These are phyloP conservation scores for Chlorodrepanis virens DNA, from an alignment of 2,113 vertebrate species.

Conservation along the genomic window DNA sequence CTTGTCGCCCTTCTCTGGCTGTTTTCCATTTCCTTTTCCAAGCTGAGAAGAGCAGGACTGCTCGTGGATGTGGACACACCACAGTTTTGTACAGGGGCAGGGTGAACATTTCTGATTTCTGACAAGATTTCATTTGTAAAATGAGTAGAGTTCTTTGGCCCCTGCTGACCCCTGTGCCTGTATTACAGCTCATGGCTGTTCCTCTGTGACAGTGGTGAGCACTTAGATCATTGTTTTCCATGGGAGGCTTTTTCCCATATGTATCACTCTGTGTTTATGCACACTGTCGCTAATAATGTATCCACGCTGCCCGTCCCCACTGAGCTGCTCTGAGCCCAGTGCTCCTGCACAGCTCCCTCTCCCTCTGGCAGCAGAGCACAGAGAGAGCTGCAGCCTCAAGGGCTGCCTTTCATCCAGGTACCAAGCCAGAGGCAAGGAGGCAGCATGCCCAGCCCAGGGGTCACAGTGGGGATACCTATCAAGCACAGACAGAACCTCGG, in stretches of 20 bases:
- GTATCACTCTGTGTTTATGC: not conserved
- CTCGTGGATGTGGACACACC: accelerated
- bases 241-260: not conserved
- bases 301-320: accelerated
- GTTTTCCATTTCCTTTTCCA: not conserved
- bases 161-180: not conserved
- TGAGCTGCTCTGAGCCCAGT: not conserved
- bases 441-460: not conserved
- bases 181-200: not conserved
- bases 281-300: not conserved
- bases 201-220: accelerated
- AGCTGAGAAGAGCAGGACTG: not conserved
- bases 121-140: not conserved
- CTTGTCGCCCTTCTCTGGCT: not conserved
- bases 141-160: not conserved
- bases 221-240: not conserved
- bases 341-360: not conserved
- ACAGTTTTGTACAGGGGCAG: not conserved
- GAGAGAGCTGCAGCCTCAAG: not conserved
- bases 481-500: not conserved
- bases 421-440: not conserved
- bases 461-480: no score
- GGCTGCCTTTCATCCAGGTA: not conserved
- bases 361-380: not conserved
- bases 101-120: not conserved